Evolutionary conservation across 2,113 vertebrate species (phyloP).

Genomic region (Geococcyx californianus): DNA sequence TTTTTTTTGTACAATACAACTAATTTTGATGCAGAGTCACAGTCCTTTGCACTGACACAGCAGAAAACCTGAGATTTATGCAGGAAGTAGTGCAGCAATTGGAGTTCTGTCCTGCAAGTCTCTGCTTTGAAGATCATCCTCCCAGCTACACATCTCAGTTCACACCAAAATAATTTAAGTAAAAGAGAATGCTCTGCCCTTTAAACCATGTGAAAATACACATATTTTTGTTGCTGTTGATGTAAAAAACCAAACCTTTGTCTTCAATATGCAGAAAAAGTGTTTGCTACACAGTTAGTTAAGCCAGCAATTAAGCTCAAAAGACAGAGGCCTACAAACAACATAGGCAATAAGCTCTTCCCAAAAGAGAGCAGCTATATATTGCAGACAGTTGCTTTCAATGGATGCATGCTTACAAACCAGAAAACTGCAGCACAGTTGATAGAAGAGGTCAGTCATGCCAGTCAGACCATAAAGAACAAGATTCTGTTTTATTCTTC

Average conservation of each 20-base stretch:
- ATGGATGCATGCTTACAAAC: not conserved
- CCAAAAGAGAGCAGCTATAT: not conserved
- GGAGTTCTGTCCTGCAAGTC: not conserved
- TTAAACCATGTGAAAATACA: not conserved
- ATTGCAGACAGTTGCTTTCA: not conserved
- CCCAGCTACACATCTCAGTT: not conserved
- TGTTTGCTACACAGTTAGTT: not conserved
- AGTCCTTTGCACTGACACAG: not conserved
- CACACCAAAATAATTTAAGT: not conserved
- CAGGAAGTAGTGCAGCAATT: not conserved
- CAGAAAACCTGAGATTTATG: constrained; percentile 3
- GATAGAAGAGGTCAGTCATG: not conserved
- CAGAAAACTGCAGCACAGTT: not conserved
- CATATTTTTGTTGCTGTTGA: not conserved
- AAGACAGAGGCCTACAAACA: not conserved
- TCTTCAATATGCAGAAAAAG: not conserved
- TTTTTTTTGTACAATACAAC: not conserved
- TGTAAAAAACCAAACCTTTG: constrained; percentile 6
- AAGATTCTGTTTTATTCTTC: not conserved
- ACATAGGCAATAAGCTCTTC: not conserved
- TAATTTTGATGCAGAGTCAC: not conserved
- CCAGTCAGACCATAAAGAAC: not conserved
- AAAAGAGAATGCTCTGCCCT: not conserved
- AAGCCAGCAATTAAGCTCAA: not conserved
- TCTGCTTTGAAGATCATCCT: not conserved